Evolutionary conservation across 2,113 vertebrate species (phyloP).

Genomic region (Vulpes vulpes): DNA sequence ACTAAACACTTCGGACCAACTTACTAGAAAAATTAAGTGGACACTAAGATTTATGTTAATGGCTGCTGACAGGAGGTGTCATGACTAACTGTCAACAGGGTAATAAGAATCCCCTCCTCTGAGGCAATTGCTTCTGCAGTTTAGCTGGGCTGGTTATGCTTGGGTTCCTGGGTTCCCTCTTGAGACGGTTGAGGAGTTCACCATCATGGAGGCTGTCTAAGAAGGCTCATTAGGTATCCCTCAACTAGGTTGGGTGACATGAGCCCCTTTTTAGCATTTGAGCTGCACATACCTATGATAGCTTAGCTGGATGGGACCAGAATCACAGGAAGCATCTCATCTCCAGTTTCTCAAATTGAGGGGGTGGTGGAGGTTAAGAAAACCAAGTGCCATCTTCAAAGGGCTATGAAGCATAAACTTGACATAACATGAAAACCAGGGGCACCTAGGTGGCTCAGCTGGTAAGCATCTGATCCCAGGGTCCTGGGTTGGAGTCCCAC

Average conservation of each 20-base stretch:
- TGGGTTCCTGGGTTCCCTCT: neutral
- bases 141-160: neutral
- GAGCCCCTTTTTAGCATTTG: neutral
- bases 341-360: neutral
- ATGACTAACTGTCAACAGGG: neutral
- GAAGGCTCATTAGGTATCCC: neutral
- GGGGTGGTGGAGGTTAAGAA: neutral
- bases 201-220: neutral
- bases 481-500: no score
- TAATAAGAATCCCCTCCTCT: neutral
- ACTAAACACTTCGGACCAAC: neutral
- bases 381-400: neutral
- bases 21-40: constrained; percentile 21
- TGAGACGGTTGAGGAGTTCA: neutral
- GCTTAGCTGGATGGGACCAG: neutral
- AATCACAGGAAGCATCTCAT: neutral
- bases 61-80: neutral
- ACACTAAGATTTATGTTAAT: constrained; percentile 43
- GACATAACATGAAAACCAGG: neutral
- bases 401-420: neutral
- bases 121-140: neutral
- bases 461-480: no score
- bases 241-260: neutral
- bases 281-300: neutral
- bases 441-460: no score